Evolutionary conservation across 1,140 invertebrate genomes (phyloP).

Genomic region (Akabosia matsudoensis): DNA sequence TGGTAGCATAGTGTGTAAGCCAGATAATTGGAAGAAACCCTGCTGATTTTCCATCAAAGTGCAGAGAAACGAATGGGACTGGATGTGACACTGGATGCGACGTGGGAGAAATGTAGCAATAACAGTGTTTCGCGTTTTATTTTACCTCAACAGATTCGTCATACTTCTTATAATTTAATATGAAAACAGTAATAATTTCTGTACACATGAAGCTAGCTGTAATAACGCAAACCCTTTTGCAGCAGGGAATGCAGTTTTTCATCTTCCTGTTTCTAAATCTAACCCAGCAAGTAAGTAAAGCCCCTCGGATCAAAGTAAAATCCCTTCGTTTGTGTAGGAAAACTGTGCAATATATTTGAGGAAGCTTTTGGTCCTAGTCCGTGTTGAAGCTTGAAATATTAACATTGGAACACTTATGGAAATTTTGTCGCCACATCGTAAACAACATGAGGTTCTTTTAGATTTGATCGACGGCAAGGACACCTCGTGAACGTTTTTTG

Average conservation of each 20-base stretch:
- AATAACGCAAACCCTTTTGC: neutral
- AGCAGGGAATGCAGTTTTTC: neutral
- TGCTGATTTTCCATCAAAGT: constrained; percentile 43
- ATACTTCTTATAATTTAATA: too few relatives aligned
- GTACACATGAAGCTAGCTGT: too few relatives aligned
- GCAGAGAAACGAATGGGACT: neutral
- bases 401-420: too few relatives aligned
- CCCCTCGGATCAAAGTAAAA: constrained; percentile 41
- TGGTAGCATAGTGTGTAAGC: constrained; percentile 20
- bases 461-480: too few relatives aligned
- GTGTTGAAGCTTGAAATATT: too few relatives aligned
- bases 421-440: too few relatives aligned
- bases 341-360: too few relatives aligned
- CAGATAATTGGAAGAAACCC: constrained; percentile 48
- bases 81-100: neutral
- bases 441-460: too few relatives aligned
- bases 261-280: neutral
- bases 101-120: too few relatives aligned
- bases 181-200: too few relatives aligned
- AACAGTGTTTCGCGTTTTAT: neutral
- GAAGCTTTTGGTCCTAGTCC: too few relatives aligned
- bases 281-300: constrained; percentile 32
- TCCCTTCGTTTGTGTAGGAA: constrained; percentile 21
- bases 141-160: neutral
- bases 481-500: too few relatives aligned